Evolutionary conservation across 1,140 invertebrate genomes (phyloP).

Genomic region (Telenomus remus): DNA sequence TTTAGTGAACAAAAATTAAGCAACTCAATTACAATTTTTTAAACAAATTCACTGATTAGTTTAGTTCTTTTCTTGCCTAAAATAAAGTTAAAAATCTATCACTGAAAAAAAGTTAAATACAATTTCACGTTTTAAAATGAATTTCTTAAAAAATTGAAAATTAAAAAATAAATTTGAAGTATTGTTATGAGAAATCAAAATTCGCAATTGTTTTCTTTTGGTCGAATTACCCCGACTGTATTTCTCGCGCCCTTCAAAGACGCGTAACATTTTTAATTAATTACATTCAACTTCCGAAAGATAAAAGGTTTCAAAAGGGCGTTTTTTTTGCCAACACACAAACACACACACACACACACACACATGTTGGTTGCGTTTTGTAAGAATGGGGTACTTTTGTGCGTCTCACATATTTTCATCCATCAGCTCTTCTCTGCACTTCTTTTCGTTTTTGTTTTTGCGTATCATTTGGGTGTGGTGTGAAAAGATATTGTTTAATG

Average conservation of each 20-base stretch:
- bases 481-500: constrained; percentile 54
- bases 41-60: no score
- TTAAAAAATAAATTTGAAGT: no score
- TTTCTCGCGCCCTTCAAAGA: constrained; percentile 11
- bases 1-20: no score
- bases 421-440: constrained; percentile 37
- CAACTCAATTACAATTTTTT: no score
- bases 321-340: constrained; percentile 20
- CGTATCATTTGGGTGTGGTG: constrained; percentile 48
- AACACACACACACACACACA: constrained; percentile 4
- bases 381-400: constrained; percentile 45
- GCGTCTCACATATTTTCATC: constrained; percentile 28
- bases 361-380: constrained; percentile 24
- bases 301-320: constrained; percentile 39
- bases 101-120: no score
- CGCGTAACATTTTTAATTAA: constrained; percentile 46
- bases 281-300: constrained; percentile 37
- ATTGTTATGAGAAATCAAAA: no score
- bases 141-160: no score
- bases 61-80: no score
- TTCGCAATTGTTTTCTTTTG: no score
- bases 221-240: no score
- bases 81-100: no score
- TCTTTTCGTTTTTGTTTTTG: constrained; percentile 5
- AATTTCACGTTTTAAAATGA: no score